Evolutionary conservation across 2,797 vertebrate species (phyloP), one percentile per base, ranked within the genome.

Genomic region (Sebastes diaconus): DNA sequence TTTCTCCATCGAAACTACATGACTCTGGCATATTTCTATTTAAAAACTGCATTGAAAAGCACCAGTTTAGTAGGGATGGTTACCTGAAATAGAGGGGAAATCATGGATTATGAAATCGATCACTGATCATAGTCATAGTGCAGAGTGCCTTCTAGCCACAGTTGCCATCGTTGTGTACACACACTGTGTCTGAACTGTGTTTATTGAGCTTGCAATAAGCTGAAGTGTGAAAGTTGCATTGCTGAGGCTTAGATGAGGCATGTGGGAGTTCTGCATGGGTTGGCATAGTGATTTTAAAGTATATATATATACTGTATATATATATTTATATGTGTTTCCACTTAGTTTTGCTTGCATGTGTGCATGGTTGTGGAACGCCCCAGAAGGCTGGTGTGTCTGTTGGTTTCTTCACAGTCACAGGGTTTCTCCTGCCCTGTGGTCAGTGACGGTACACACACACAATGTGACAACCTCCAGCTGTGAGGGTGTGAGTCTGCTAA

Each of bases 401-500:
- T 58, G 8, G 61, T 65, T 73, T 72, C 36, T 69, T 60, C 69
- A 80, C 79, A 79, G 83, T 86, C 68, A 70, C 86, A 81, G 77
- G 79, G 81, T 81, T 83, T 68, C 75, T 86, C 75, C 68, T 89
- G 87, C 78, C 91, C 77, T 88, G 69, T 72, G 87, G 84, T 84
- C 86, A 80, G 50, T 84, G 87, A 80, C 64, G 50, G 59, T 46
- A 46, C 36, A 52, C 66, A 86, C 71, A 84, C 71, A 71, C 42
- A 75, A 76, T 84, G 83, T 93, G 93, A 94, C 93, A 93, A 85
- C 80, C 81, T 88, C 89, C 90, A 89, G 87, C 93, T 91, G 90
- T 85, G 87, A 93, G 72, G 86, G 86, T 94, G 92, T 88, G 91
- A 94, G 75, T 75, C 82, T 84, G 90, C 86, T 94, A 93, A 94